Base-by-base conservation (phyloP, 2,113 vertebrate species). In the Columbina picui region DNA sequence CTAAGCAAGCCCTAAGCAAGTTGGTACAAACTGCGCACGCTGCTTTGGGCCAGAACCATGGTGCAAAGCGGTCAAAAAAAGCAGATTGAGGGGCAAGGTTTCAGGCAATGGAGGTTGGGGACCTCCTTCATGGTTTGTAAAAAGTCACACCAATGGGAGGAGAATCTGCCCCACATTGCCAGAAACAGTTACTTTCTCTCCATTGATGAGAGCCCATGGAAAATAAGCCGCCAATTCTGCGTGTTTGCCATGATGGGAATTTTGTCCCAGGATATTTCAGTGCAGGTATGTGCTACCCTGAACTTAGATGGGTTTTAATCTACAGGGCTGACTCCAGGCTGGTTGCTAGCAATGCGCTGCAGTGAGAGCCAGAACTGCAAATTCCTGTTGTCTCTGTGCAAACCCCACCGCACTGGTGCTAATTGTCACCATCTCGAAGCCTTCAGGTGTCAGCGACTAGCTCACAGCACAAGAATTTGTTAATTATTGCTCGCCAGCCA, bases 381-480 rank as follows among this genome's bases (percentile, higher is more conserved):
- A 73, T 57, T 71, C 55, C 86, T 27, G 14, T 75, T 90, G 49
- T 56, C 36, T 69, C 32, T 60, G 39, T 89, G 53, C 84, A 87
- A 90, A 73, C 67, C 53, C 43, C 64, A 45, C 76, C 50, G 73
- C 60, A 34, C 78, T 56, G 56, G 39, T 94, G 90, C 53, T 96
- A 87, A 93, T 84, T 90, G 86, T 88, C 49, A 60, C 39, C 52
- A 17, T 82, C 65, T 49, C 29, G 0, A 32, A 96, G 61, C 65
- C 80, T 94, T 96, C 92, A 69, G 86, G 92, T 93, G 88, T 73
- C 90, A 90, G 60, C 73, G 90, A 89, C 86, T 75, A 81, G 75
- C 39, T 90, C 79, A 45, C 61, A 86, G 88, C 47, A 21, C 52
- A 57, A 56, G 52, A 84, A 63, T 92, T 93, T 80, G 70, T 88